Evolutionary conservation across 2,888 invertebrate genomes (phyloP), one percentile per base, ranked within the genome.

Genomic region (Eurytoma californica): DNA sequence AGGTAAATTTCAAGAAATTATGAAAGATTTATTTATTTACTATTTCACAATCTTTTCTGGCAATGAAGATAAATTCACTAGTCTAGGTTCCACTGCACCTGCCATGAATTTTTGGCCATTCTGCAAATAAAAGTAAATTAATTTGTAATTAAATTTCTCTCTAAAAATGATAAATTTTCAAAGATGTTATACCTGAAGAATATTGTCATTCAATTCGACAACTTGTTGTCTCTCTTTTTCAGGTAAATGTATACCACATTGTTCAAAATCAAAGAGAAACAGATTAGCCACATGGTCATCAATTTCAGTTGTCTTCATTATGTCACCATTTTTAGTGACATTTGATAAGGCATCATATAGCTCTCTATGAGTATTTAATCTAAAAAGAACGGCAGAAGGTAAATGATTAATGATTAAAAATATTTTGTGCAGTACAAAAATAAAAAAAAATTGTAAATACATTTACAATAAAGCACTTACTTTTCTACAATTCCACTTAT

Each of bases 191-290:
- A 90, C 88, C 89, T 94, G 94, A 49, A 98, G 91, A 81, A 98
- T 97, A 70, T 93, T 92, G 88, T 98, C 96, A 88, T 98, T 98
- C 28, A 98, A 91, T 0, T 93, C 92, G 0, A 98, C 98, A 66
- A 98, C 98, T 85, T 92, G 89, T 76, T 92, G 90, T 30, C 97
- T 92, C 61, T 95, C 93, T 0, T 91, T 91, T 82, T 97, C 95
- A 12, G 94, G 93, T 79, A 99, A 91, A 89, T 99, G 98, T 80
- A 99, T 99, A 3, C 99, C 99, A 88, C 97, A 96, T 89, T 98
- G 98, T 88, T 99, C 98, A 91, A 99, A 99, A 90, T 99, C 99
- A 88, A 97, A 97, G 7, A 98, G 91, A 90, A 99, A 98, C 65
- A 99, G 91, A 85, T 95, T 93, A 0, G 96, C 95, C 0, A 99